phyloP scores from a whole-genome alignment of 2,113 vertebrate genomes.

The Casuarius casuarius region DNA sequence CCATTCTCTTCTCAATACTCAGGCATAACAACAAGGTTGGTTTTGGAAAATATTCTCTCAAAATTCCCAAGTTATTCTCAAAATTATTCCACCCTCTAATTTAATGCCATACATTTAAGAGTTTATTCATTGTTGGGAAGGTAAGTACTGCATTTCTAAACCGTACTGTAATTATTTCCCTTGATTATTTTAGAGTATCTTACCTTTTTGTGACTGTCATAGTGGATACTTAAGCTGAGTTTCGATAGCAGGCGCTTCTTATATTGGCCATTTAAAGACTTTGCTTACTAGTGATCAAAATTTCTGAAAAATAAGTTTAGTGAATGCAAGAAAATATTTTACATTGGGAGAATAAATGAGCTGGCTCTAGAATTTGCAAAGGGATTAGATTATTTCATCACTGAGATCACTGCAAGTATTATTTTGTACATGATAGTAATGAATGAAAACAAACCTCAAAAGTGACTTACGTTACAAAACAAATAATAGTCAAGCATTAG shows the following conservation, averaged over 20 bases:
- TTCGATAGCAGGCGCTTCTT: background rate
- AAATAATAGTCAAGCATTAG: background rate
- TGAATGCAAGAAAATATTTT: background rate
- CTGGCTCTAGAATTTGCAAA: background rate
- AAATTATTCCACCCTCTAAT: background rate
- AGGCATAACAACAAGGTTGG: background rate
- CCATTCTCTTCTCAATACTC: background rate
- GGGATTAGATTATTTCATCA: background rate
- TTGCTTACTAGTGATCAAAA: background rate
- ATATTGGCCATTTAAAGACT: background rate
- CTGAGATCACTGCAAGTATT: background rate
- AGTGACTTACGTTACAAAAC: background rate
- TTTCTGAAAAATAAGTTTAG: background rate
- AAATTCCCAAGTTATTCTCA: background rate
- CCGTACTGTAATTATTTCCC: background rate
- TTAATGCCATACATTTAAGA: background rate
- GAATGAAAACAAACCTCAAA: background rate
- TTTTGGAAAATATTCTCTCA: background rate
- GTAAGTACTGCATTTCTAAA: background rate
- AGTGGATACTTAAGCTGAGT: background rate
- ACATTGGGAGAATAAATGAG: background rate
- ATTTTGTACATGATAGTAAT: background rate
- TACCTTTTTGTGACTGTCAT: background rate
- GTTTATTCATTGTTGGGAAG: background rate
- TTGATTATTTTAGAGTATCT: background rate